Conservation (phyloP, 2,797 vertebrate genomes). For the Sebastes melanostomus region DNA sequence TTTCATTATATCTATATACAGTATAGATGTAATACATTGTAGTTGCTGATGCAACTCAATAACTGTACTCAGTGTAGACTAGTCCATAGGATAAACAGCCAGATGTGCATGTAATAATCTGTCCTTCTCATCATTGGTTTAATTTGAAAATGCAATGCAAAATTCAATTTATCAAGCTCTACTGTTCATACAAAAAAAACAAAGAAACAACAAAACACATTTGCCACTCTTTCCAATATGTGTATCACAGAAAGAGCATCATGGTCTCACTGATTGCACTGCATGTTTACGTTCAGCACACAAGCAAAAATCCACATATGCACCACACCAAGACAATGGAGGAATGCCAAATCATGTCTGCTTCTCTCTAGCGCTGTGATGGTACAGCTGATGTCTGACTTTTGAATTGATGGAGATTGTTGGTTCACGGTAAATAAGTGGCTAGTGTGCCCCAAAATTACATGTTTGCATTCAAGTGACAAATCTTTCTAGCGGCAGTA, state of each 20-base stretch:
- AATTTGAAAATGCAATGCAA: not conserved
- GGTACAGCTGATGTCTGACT: not conserved
- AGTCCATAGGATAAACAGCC: not conserved
- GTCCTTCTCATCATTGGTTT: not conserved
- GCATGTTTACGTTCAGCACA: not conserved
- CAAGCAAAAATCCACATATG: not conserved
- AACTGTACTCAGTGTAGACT: not conserved
- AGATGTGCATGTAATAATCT: not conserved
- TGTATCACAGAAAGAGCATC: not conserved
- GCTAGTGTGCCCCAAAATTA: not conserved
- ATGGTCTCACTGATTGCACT: not conserved
- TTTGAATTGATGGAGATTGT: not conserved
- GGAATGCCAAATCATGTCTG: not conserved
- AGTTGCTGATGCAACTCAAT: not conserved
- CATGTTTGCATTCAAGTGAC: not conserved
- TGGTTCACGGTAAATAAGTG: not conserved
- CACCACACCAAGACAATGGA: not conserved
- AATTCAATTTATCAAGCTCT: not conserved
- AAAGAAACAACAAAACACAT: not conserved
- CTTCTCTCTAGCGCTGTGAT: not conserved
- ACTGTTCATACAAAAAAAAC: not conserved
- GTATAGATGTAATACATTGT: not conserved
- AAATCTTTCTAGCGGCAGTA: not conserved
- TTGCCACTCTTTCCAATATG: not conserved
- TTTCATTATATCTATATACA: not conserved